These are phyloP conservation scores for Rhogogaster chlorosoma DNA, from an alignment of 2,888 invertebrate species.

Conservation along the genomic window DNA sequence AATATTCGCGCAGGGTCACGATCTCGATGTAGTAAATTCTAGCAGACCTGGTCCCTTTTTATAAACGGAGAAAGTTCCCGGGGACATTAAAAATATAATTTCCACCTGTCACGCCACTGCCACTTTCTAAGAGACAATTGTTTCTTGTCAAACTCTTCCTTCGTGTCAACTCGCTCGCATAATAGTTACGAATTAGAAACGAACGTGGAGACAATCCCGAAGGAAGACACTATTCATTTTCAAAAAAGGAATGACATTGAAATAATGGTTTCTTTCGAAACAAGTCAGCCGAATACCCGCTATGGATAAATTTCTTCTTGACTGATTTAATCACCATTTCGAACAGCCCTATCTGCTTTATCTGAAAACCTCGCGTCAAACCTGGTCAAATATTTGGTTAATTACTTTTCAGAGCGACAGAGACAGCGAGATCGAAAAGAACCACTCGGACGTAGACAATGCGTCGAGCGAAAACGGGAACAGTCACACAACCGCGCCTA, in stretches of 20 bases:
- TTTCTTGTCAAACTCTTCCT: slow-evolving; percentile 33
- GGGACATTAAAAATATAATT: slow-evolving; percentile 33
- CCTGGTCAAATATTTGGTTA: slow-evolving; percentile 23
- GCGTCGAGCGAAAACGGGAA: slow-evolving; percentile 63
- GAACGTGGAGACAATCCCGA: not conserved
- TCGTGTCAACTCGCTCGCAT: not conserved
- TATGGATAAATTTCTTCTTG: not conserved
- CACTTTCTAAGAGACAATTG: slow-evolving; percentile 38
- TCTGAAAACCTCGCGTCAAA: not conserved
- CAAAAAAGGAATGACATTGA: not conserved
- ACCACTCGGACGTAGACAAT: slow-evolving; percentile 74
- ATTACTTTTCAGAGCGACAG: slow-evolving; percentile 71
- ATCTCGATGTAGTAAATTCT: not conserved
- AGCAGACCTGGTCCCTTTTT: not conserved
- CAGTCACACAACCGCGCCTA: slow-evolving; percentile 60
- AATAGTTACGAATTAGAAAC: slow-evolving; percentile 17
- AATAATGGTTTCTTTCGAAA: not conserved
- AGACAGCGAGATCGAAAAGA: slow-evolving; percentile 76
- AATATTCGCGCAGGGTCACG: slow-evolving; percentile 25
- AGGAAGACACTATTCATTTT: not conserved
- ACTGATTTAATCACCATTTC: not conserved
- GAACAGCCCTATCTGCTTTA: not conserved
- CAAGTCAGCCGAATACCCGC: not conserved
- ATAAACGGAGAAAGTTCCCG: not conserved
- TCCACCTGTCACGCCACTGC: not conserved